phyloP scores from a whole-genome alignment of 2,113 vertebrate species.

The Stegastes partitus region DNA sequence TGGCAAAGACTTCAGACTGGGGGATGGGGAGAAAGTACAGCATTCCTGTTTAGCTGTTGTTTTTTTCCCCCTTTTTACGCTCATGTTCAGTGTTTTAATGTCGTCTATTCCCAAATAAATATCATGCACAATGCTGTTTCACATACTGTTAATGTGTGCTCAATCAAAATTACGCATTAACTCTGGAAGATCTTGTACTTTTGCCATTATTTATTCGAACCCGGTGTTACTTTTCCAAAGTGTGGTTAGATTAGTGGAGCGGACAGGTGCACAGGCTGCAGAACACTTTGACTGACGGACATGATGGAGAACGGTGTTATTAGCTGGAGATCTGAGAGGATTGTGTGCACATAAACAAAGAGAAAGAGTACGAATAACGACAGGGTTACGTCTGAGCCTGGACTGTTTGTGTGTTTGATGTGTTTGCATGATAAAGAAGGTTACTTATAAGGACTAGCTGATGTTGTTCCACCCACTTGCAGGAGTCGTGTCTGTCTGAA shows the following conservation, averaged over 20 bases:
- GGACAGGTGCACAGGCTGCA: not conserved
- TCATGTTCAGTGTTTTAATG: slow-evolving; percentile 12
- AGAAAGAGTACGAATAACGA: slow-evolving; percentile 28
- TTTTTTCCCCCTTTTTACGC: slow-evolving; percentile 13
- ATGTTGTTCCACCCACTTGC: slow-evolving; percentile 17
- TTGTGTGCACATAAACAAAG: slow-evolving; percentile 15
- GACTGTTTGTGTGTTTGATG: not conserved
- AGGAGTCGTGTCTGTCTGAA: slow-evolving; percentile 19
- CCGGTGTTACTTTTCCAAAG: not conserved
- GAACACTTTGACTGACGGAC: slow-evolving; percentile 15
- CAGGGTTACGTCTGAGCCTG: slow-evolving; percentile 38
- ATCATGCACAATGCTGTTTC: slow-evolving; percentile 9
- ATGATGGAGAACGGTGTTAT: slow-evolving; percentile 38
- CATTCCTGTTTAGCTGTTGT: slow-evolving; percentile 53
- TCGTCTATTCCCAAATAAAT: slow-evolving; percentile 10
- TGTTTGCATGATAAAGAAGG: slow-evolving; percentile 26
- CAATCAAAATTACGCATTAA: not conserved
- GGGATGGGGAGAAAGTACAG: slow-evolving; percentile 64
- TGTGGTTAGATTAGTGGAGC: not conserved
- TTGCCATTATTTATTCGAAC: not conserved
- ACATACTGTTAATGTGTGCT: not conserved
- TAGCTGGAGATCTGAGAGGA: slow-evolving; percentile 38
- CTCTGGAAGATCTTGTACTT: not conserved
- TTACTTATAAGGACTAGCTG: not conserved
- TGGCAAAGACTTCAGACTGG: slow-evolving; percentile 66